Evolutionary conservation across 2,797 vertebrate genomes (phyloP).

Genomic region (Pelochelys cantorii): DNA sequence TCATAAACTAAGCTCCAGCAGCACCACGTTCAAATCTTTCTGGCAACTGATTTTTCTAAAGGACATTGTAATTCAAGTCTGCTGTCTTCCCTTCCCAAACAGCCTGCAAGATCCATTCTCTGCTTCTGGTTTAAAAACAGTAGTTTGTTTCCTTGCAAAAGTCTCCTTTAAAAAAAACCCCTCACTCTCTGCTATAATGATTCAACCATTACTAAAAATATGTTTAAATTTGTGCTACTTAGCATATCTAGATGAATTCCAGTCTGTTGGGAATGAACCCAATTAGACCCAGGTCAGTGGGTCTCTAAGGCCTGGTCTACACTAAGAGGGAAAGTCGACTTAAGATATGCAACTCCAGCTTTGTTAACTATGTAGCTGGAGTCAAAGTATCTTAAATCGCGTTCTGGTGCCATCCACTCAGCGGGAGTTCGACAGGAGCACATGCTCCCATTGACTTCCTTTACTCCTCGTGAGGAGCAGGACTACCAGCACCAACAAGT

Average conservation of each 20-base stretch:
- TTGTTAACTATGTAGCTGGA: too few species aligned
- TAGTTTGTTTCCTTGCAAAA: constrained; percentile 45
- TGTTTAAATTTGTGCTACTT: constrained; percentile 40
- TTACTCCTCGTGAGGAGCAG: too few species aligned
- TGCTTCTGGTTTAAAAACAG: constrained; percentile 36
- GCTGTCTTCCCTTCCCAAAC: constrained; percentile 24
- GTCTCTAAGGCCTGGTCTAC: not conserved
- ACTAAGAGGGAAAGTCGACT: too few species aligned
- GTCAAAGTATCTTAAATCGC: too few species aligned
- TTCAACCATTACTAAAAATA: constrained; percentile 51
- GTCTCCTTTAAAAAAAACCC: constrained; percentile 29
- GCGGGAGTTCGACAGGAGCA: too few species aligned
- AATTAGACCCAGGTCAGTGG: not conserved
- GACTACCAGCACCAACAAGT: too few species aligned
- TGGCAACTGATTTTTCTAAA: constrained; percentile 26
- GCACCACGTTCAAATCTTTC: too few species aligned
- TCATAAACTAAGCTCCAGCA: too few species aligned
- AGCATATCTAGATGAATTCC: not conserved
- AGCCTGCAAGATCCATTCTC: constrained; percentile 42
- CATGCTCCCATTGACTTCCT: too few species aligned
- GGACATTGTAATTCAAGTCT: constrained; percentile 10
- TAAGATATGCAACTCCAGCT: too few species aligned
- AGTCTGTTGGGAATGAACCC: not conserved
- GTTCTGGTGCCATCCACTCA: too few species aligned
- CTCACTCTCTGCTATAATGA: constrained; percentile 45